phyloP scores from a whole-genome alignment of 2,888 invertebrate species.

The Marasmarcha lunaedactyla region DNA sequence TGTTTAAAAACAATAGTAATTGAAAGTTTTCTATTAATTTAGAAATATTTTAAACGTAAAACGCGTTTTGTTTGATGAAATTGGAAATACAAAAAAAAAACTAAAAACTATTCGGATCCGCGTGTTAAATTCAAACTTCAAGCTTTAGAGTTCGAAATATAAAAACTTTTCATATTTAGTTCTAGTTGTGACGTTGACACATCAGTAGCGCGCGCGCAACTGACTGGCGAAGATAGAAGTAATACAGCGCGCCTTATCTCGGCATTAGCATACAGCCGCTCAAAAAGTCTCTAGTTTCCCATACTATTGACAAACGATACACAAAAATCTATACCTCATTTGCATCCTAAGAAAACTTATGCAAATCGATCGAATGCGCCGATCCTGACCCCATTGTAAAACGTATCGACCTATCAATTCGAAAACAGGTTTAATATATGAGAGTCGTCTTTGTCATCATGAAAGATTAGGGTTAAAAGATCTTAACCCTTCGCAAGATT shows the following conservation, averaged over 20 bases:
- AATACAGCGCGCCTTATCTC: slow-evolving; percentile 47
- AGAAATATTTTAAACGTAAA: too few species aligned
- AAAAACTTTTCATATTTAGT: neutral
- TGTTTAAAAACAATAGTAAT: too few species aligned
- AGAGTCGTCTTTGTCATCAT: slow-evolving; percentile 38
- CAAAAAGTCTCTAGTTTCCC: slow-evolving; percentile 39
- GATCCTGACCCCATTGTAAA: slow-evolving; percentile 26
- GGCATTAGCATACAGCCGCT: slow-evolving; percentile 47
- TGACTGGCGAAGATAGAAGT: slow-evolving; percentile 49
- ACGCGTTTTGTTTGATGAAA: too few species aligned
- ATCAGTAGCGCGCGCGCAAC: slow-evolving; percentile 59
- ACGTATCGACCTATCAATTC: slow-evolving; percentile 59
- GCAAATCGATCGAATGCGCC: slow-evolving; percentile 50
- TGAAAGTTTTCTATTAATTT: too few species aligned
- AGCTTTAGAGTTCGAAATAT: slow-evolving; percentile 1
- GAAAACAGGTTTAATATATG: slow-evolving; percentile 61
- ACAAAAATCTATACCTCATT: slow-evolving; percentile 45
- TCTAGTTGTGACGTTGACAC: slow-evolving; percentile 36
- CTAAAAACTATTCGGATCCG: neutral
- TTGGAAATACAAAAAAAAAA: too few species aligned
- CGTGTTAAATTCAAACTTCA: slow-evolving; percentile 5
- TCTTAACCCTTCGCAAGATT: slow-evolving; percentile 36
- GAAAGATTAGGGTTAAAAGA: slow-evolving; percentile 50
- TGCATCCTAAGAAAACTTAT: slow-evolving; percentile 62
- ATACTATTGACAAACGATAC: slow-evolving; percentile 31